A percentile compares a stretch with the other conserved stretches of the same genome.
Evolutionary conservation across 2,113 vertebrate genomes (phyloP).

Genomic region (Atractosteus spatula): DNA sequence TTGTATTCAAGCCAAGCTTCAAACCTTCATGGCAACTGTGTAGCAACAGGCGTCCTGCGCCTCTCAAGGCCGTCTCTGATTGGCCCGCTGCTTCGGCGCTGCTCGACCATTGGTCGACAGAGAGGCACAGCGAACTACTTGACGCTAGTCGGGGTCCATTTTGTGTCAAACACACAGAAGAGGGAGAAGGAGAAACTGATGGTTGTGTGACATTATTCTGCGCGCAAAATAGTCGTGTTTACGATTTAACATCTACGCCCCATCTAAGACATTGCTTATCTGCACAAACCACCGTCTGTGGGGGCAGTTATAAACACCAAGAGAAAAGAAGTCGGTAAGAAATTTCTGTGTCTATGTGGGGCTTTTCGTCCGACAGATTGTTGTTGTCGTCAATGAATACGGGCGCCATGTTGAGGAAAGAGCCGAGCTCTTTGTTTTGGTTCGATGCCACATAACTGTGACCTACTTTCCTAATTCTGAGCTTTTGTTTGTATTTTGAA

Average conservation of each 20-base stretch:
- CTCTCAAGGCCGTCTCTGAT: constrained; percentile 35
- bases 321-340: constrained; percentile 71
- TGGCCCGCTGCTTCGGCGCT: constrained; percentile 37
- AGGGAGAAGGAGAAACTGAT: constrained; percentile 27
- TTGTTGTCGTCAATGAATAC: neutral
- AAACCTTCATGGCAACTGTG: constrained; percentile 47
- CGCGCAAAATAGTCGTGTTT: constrained; percentile 13
- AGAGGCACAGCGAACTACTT: constrained; percentile 36
- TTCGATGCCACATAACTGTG: constrained; percentile 28
- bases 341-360: neutral
- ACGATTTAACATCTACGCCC: constrained; percentile 32
- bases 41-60: constrained; percentile 56
- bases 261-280: constrained; percentile 18
- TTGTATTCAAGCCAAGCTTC: too few relatives aligned
- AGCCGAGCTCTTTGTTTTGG: constrained; percentile 64
- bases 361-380: neutral
- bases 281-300: constrained; percentile 24
- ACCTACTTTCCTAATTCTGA: neutral
- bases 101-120: constrained; percentile 48
- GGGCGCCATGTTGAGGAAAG: constrained; percentile 61
- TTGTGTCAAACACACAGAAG: constrained; percentile 63
- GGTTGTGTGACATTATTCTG: constrained; percentile 13
- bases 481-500: too few relatives aligned
- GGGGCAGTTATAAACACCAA: constrained; percentile 44
- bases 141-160: constrained; percentile 56